Evolutionary conservation across 1,140 invertebrate genomes (phyloP).

Genomic region (Schlechtendalia chinensis): DNA sequence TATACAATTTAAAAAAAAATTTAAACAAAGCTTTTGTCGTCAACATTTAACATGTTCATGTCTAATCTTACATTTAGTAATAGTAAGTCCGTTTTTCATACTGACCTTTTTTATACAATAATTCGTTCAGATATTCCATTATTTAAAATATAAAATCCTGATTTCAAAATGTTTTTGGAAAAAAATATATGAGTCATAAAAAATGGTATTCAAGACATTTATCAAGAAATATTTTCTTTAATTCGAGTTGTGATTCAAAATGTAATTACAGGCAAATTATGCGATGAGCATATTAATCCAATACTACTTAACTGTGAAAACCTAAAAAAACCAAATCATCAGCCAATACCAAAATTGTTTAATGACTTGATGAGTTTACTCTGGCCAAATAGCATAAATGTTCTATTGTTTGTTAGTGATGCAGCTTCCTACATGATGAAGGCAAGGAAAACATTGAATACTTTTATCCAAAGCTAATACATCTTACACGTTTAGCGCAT

Average conservation of each 20-base stretch:
- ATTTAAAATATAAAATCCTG: not conserved
- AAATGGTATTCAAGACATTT: not conserved
- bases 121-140: not conserved
- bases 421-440: not conserved
- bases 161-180: conserved; percentile 2
- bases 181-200: not conserved
- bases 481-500: too few relatives aligned
- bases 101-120: not conserved
- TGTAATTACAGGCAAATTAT: not conserved
- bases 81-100: not conserved
- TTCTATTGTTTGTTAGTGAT: too few relatives aligned
- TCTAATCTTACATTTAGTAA: not conserved
- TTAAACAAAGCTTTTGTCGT: not conserved
- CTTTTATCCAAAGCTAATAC: not conserved
- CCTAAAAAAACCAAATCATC: too few relatives aligned
- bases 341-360: too few relatives aligned
- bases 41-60: too few relatives aligned
- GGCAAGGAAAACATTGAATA: not conserved
- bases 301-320: too few relatives aligned
- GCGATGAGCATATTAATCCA: not conserved
- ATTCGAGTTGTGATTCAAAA: not conserved
- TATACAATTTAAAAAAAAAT: not conserved
- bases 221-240: not conserved
- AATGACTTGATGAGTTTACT: too few relatives aligned
- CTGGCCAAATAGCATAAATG: too few relatives aligned